Evolutionary conservation across 2,888 invertebrate genomes (phyloP).

Genomic region (Drosophila dives): DNA sequence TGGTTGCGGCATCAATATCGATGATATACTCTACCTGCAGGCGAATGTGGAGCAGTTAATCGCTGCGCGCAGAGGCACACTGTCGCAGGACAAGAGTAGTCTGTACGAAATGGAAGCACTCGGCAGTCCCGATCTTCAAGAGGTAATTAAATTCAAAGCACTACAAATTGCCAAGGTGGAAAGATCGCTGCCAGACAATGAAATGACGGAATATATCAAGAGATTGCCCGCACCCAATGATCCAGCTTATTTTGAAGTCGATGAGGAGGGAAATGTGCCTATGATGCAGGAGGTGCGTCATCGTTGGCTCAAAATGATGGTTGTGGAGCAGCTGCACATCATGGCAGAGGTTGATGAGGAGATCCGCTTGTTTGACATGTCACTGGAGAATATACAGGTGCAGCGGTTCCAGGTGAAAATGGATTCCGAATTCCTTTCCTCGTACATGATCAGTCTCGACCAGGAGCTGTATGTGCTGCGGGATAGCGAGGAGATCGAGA

Average conservation of each 20-base stretch:
- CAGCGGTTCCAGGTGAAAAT: slow-evolving; percentile 87
- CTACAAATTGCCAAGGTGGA: slow-evolving; percentile 60
- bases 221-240: slow-evolving; percentile 56
- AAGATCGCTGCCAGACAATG: slow-evolving; percentile 28
- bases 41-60: slow-evolving; percentile 57
- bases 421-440: slow-evolving; percentile 87
- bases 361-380: slow-evolving; percentile 89
- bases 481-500: slow-evolving; percentile 90
- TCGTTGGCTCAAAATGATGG: slow-evolving; percentile 84
- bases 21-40: slow-evolving; percentile 74
- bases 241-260: slow-evolving; percentile 58
- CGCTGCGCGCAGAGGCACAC: background rate
- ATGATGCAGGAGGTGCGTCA: slow-evolving; percentile 69
- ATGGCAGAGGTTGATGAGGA: slow-evolving; percentile 87
- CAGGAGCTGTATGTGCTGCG: slow-evolving; percentile 91
- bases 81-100: background rate
- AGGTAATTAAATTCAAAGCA: slow-evolving; percentile 54
- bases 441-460: slow-evolving; percentile 89
- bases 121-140: slow-evolving; percentile 46
- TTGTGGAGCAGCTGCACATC: slow-evolving; percentile 89
- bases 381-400: slow-evolving; percentile 86
- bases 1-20: slow-evolving; percentile 77
- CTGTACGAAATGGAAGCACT: slow-evolving; percentile 17
- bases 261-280: slow-evolving; percentile 46
- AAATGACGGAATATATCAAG: slow-evolving; percentile 45